Conservation (phyloP, 1,140 invertebrate species). For the Drosophila subpulchrella region DNA sequence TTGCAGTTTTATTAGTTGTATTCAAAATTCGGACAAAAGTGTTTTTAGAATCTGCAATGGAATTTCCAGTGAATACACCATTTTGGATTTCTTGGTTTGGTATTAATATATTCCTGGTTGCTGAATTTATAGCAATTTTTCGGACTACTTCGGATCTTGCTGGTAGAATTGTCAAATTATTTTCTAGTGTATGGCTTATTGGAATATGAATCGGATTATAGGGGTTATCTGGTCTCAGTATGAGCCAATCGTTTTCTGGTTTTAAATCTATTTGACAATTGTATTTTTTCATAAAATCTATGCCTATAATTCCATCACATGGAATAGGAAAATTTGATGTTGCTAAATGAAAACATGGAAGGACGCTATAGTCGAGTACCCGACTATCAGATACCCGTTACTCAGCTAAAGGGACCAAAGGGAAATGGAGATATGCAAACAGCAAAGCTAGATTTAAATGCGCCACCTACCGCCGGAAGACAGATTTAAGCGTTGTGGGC, state of each 20-base stretch:
- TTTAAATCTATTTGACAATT: constrained; percentile 8
- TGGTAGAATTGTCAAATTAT: constrained; percentile 5
- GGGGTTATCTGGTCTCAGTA: constrained; percentile 1
- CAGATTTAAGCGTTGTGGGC: too few species aligned
- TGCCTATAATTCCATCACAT: constrained; percentile 6
- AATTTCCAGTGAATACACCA: not conserved
- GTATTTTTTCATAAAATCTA: not conserved
- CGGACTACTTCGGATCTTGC: constrained; percentile 1
- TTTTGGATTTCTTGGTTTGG: not conserved
- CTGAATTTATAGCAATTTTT: not conserved
- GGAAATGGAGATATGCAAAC: too few species aligned
- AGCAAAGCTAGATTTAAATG: too few species aligned
- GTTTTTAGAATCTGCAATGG: too few species aligned
- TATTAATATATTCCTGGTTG: not conserved
- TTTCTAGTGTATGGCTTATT: not conserved
- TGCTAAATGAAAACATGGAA: too few species aligned
- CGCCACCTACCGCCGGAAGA: too few species aligned
- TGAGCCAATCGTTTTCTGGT: not conserved
- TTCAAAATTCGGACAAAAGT: too few species aligned
- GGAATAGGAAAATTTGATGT: constrained; percentile 2
- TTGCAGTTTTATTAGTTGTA: too few species aligned
- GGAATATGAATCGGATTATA: not conserved
- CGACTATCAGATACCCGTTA: too few species aligned
- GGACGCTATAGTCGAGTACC: too few species aligned
- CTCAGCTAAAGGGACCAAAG: too few species aligned